Percentiles rank a stretch among this genome's conserved stretches.
Evolutionary conservation across 2,888 invertebrate species (phyloP).

Genomic region (Macrophya annulata): DNA sequence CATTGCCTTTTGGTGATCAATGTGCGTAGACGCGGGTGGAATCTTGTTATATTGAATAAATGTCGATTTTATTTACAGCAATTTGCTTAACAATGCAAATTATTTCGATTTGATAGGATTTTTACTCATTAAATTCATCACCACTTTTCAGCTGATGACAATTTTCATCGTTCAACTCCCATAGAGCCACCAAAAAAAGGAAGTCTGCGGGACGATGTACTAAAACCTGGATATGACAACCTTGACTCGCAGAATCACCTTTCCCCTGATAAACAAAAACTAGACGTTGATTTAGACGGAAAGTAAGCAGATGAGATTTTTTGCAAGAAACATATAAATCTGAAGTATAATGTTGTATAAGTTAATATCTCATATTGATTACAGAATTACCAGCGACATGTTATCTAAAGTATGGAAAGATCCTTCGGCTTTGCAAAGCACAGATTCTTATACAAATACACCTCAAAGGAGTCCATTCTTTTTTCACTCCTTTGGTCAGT

Average conservation of each 20-base stretch:
- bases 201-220: conserved; percentile 80
- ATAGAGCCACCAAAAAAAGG: conserved; percentile 59
- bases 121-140: not conserved
- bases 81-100: not conserved
- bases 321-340: conserved; percentile 74
- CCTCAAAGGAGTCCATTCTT: conserved; percentile 66
- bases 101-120: not conserved
- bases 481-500: conserved; percentile 79
- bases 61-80: not conserved
- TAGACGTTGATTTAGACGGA: conserved; percentile 82
- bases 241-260: conserved; percentile 56
- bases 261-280: conserved; percentile 68
- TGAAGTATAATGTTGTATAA: conserved; percentile 61
- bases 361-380: conserved; percentile 6
- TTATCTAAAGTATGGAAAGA: conserved; percentile 71
- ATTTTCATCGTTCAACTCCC: conserved; percentile 52
- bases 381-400: conserved; percentile 70
- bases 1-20: conserved; percentile 38
- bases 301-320: conserved; percentile 78
- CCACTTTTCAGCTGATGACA: not conserved
- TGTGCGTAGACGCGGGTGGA: not conserved
- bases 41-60: not conserved
- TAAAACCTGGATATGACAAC: conserved; percentile 81
- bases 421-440: conserved; percentile 71
- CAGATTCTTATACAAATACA: conserved; percentile 65